Base-by-base conservation (phyloP, 2,888 invertebrate species). In the Trisateles emortualis region DNA sequence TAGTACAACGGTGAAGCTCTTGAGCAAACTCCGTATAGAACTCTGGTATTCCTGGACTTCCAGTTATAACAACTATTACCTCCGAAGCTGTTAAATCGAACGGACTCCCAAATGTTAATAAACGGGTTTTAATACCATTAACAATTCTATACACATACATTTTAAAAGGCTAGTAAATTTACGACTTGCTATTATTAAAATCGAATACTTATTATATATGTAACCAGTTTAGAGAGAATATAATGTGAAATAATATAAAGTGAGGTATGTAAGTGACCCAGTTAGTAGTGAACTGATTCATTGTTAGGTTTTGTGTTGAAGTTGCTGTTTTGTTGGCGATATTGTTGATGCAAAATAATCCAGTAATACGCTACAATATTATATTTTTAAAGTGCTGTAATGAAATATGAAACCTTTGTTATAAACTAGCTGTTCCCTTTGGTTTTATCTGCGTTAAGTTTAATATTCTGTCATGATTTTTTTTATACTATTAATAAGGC, bases 21-120 rank as follows among this genome's bases (percentile, higher is more conserved):
- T 51, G 39, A 10, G 62, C 69, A 36, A 68, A 68, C 39, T 68
- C 65, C 5, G 19, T 50, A 24, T 65, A 63, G 51, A 69, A 65
- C 11, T 63, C 59, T 8, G 68, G 54, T 54, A 68, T 68, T 30
- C 68, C 62, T 10, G 65, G 59, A 32, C 62, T 53, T 10, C 65
- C 65, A 36, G 69, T 54, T 36, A 68, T 54, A 38, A 65, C 52
- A 19, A 68, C 51, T 22, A 68, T 58, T 56, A 64, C 43, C 14
- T 62, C 59, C 9, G 59, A 47, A 35, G 36, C 38, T 10, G 13
- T 39, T n/a, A 48, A 24, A 26, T 43, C 45, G 38, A 68, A 63
- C 30, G 57, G 52, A 50, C 63, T 52, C 40, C 58, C 69, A 35
- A 62, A 58, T 8, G 57, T 62, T 52, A 68, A 11, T 35, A 65